Conservation (phyloP, 2,888 invertebrate species). For the Megastigmus dorsalis region DNA sequence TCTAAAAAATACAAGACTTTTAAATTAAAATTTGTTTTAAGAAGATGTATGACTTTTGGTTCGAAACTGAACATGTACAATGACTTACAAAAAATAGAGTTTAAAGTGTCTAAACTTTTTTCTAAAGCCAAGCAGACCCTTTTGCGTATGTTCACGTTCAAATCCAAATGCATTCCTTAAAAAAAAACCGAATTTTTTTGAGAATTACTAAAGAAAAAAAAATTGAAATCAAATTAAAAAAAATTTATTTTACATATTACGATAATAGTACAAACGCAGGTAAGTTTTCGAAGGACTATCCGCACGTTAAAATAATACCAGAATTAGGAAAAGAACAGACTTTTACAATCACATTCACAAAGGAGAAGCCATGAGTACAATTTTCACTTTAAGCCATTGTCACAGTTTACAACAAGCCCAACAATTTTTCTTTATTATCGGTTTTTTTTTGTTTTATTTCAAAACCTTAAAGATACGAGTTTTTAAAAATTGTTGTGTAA, state of each 20-base stretch:
- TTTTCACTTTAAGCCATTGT: slow-evolving; percentile 40
- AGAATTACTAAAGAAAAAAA: slow-evolving; percentile 33
- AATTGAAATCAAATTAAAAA: slow-evolving; percentile 47
- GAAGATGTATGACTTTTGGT: slow-evolving; percentile 17
- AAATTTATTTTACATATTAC: slow-evolving; percentile 53
- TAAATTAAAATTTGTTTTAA: slow-evolving; percentile 1
- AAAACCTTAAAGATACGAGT: slow-evolving; percentile 18
- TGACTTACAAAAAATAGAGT: slow-evolving; percentile 10
- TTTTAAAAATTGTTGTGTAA: slow-evolving; percentile 32
- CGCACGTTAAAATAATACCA: slow-evolving; percentile 44
- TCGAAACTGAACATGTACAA: slow-evolving; percentile 26
- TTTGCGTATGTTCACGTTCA: slow-evolving; percentile 11
- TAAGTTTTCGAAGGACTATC: slow-evolving; percentile 43
- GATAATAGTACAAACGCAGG: slow-evolving; percentile 48
- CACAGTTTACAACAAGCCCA: slow-evolving; percentile 29
- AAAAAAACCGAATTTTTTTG: slow-evolving; percentile 13
- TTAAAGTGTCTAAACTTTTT: slow-evolving; percentile 8
- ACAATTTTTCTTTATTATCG: slow-evolving; percentile 39
- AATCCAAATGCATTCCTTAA: slow-evolving; percentile 29
- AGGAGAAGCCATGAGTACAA: slow-evolving; percentile 38
- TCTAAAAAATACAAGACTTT: not conserved
- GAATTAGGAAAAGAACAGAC: slow-evolving; percentile 45
- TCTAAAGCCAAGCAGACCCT: not conserved
- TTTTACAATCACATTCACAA: slow-evolving; percentile 48
- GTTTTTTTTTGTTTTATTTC: slow-evolving; percentile 20